Evolutionary conservation across 2,888 invertebrate species (phyloP), one percentile per base, ranked within the genome.

Genomic region (Ctena decussata): DNA sequence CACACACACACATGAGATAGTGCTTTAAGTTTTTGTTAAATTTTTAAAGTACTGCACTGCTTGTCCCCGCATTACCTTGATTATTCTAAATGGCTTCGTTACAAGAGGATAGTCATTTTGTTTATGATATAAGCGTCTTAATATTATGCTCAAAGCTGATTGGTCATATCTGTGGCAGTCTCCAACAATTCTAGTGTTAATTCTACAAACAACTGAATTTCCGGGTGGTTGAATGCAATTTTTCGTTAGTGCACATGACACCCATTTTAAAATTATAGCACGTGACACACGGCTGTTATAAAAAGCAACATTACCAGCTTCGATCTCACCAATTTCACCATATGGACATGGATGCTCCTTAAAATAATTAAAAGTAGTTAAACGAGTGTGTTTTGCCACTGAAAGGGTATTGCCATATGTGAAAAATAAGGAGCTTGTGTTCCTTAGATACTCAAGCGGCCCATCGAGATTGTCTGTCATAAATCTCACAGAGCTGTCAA

Each of bases 61-160:
- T 6, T 53, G 53, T 53, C 53, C 53, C 21, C 53, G 18, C 21
- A 8, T 8, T 18, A 53, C 53, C 5, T 8, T 53, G 8, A 53
- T 53, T 15, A 53, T 15, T n/a, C n/a, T 53, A 49, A 78, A 77
- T 3, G 77, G 82, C n/a, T 27, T 46, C 32, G 78, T 74, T 12
- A 77, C 76, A 12, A 72, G 27, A 41, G 82, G 82, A 72, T 82
- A 82, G 39, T 82, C 53, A 37, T 82, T 82, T 60, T 71, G 82
- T 77, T 82, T 71, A 39, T 82, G 82, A 72, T 72, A 82, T 24
- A 82, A 71, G 37, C 82, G 77, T 8, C 82, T 39, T 77, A 82
- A 32, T 21, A 82, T 77, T 8, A 82, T 82, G 57, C 82, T 77
- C 18, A 82, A 60, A n/a, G n/a, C n/a, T n/a, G n/a, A n/a, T n/a